These are phyloP conservation scores for Fissipunctia ypsillon DNA, from an alignment of 2,888 invertebrate genomes.

Conservation along the genomic window DNA sequence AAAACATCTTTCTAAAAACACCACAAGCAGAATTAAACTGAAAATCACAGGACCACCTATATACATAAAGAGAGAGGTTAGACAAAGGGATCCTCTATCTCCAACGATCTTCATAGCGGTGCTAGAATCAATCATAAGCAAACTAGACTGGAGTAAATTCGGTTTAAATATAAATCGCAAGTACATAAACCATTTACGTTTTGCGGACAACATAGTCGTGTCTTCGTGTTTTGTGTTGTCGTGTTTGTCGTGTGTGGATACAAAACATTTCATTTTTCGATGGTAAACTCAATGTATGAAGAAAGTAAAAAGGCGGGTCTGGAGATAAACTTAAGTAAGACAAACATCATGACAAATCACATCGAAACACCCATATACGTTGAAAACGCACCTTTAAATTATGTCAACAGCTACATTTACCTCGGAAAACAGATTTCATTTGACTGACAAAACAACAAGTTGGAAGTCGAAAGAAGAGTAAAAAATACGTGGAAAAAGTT, in stretches of 20 bases:
- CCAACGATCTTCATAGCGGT: conserved; percentile 7
- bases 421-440: no score
- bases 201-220: not conserved
- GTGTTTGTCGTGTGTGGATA: no score
- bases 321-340: not conserved
- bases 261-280: not conserved
- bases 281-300: not conserved
- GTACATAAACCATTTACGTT: not conserved
- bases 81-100: no score
- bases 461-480: no score
- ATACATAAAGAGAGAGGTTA: not conserved
- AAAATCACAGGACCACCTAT: not conserved
- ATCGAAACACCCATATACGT: not conserved
- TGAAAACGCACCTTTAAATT: no score
- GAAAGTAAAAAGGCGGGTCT: not conserved
- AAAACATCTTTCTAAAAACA: not conserved
- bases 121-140: not conserved
- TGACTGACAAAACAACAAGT: no score
- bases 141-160: not conserved
- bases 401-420: no score
- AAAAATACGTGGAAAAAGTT: no score
- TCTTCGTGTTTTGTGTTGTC: no score
- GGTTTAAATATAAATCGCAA: not conserved
- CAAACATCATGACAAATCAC: conserved; percentile 11
- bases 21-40: not conserved